Evolutionary conservation across 2,888 invertebrate species (phyloP).

Genomic region (Aphidoletes aphidimyza): DNA sequence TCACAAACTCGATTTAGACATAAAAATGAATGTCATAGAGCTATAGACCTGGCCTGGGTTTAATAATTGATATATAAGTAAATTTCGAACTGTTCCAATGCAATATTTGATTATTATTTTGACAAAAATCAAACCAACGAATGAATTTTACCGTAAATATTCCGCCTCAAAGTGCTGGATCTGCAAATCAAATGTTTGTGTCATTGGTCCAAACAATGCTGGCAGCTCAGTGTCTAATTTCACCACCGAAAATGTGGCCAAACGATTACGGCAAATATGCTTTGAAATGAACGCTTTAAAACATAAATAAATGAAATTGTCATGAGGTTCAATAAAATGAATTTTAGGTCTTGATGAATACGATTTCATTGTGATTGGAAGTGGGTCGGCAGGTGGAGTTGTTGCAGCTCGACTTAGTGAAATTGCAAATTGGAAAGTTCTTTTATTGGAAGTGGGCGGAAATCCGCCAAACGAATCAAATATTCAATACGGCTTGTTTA

Average conservation of each 20-base stretch:
- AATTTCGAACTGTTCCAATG: too few relatives aligned
- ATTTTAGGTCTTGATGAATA: background rate
- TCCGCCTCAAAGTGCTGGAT: background rate
- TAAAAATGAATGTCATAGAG: too few relatives aligned
- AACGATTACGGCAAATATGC: background rate
- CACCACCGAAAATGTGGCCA: slow-evolving; percentile 7
- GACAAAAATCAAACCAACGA: too few relatives aligned
- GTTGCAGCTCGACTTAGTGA: slow-evolving; percentile 82
- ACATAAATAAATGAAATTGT: slow-evolving; percentile 13
- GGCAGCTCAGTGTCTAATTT: slow-evolving; percentile 7
- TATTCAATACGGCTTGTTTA: background rate
- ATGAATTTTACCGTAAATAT: too few relatives aligned
- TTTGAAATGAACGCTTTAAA: too few relatives aligned
- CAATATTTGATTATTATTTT: too few relatives aligned
- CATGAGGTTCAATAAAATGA: background rate
- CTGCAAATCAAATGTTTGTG: background rate
- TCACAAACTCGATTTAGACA: too few relatives aligned
- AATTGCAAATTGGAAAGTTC: slow-evolving; percentile 74
- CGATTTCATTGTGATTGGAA: background rate
- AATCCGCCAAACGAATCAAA: background rate
- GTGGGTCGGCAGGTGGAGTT: slow-evolving; percentile 73
- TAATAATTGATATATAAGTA: too few relatives aligned
- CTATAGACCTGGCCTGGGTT: too few relatives aligned
- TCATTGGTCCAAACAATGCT: background rate
- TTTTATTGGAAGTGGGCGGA: slow-evolving; percentile 81